These are phyloP conservation scores for Drosophila kepulauana DNA, from an alignment of 1,140 invertebrate genomes.

Conservation along the genomic window DNA sequence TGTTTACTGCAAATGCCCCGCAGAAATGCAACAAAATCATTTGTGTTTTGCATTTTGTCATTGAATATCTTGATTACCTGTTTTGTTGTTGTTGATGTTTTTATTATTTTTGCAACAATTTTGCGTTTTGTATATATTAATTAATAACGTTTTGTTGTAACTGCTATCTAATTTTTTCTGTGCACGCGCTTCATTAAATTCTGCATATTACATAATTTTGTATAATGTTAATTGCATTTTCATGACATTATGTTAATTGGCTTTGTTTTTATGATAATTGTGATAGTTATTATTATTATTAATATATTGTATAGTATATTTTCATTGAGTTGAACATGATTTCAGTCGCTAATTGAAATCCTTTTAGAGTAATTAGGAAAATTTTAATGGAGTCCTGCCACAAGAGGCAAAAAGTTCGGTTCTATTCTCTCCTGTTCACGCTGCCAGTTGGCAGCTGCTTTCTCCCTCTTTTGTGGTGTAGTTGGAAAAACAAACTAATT, in stretches of 20 bases:
- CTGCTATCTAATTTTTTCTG: constrained; percentile 42
- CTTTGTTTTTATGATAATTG: constrained; percentile 52
- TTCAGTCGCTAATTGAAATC: constrained; percentile 75
- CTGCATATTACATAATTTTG: constrained; percentile 55
- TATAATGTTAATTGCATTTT: constrained; percentile 69
- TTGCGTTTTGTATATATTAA: constrained; percentile 31
- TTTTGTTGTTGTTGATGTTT: too few relatives aligned
- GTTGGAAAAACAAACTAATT: constrained; percentile 79
- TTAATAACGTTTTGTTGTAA: constrained; percentile 54
- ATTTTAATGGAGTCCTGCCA: constrained; percentile 48
- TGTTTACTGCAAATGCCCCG: constrained; percentile 33
- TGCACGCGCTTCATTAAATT: constrained; percentile 45
- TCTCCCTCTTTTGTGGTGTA: constrained; percentile 31
- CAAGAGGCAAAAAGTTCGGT: constrained; percentile 33
- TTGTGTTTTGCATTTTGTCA: constrained; percentile 30
- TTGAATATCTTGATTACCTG: constrained; percentile 34
- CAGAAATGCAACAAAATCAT: constrained; percentile 51
- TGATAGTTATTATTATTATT: constrained; percentile 46
- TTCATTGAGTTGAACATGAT: constrained; percentile 48
- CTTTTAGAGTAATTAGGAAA: constrained; percentile 79
- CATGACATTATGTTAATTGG: constrained; percentile 67
- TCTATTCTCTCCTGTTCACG: neutral
- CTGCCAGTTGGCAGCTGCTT: constrained; percentile 9
- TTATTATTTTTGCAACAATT: constrained; percentile 4
- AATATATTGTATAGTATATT: constrained; percentile 13